Percentiles rank a stretch among this genome's conserved stretches.
These are phyloP conservation scores for Cygnus buccinator DNA, from an alignment of 2,113 vertebrate species.

Conservation along the genomic window DNA sequence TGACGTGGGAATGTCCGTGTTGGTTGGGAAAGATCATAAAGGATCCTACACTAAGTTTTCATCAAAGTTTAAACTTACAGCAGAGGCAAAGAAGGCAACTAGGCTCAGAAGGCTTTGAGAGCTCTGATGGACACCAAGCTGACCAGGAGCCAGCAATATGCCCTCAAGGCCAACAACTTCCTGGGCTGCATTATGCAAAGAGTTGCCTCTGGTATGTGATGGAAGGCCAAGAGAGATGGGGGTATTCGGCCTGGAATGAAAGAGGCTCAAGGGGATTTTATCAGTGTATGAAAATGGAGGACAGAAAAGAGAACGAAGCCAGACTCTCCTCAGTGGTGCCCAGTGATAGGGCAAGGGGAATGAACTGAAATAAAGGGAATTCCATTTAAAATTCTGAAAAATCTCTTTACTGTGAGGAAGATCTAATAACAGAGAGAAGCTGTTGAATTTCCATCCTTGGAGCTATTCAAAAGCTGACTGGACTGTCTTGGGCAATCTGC, in stretches of 20 bases:
- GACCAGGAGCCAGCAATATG: neutral
- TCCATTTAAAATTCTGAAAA: neutral
- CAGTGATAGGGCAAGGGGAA: too few species aligned
- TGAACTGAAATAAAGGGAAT: neutral
- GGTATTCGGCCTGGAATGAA: neutral
- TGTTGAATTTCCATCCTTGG: neutral
- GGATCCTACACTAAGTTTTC: neutral
- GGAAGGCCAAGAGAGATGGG: neutral
- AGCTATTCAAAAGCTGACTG: neutral
- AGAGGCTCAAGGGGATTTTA: neutral
- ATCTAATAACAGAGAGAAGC: neutral
- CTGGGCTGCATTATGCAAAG: neutral
- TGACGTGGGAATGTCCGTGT: rapidly evolving
- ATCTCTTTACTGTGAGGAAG: neutral
- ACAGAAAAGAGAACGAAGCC: neutral
- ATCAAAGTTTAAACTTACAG: neutral
- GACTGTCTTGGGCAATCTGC: neutral
- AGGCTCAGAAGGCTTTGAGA: neutral
- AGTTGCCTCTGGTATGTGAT: neutral
- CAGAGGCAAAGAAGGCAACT: neutral
- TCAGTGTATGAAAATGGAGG: neutral
- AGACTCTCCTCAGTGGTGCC: neutral
- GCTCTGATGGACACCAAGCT: neutral
- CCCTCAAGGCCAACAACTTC: neutral
- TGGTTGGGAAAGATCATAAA: neutral